phyloP scores from a whole-genome alignment of 2,888 invertebrate genomes.

The Melinopterus prodromus region DNA sequence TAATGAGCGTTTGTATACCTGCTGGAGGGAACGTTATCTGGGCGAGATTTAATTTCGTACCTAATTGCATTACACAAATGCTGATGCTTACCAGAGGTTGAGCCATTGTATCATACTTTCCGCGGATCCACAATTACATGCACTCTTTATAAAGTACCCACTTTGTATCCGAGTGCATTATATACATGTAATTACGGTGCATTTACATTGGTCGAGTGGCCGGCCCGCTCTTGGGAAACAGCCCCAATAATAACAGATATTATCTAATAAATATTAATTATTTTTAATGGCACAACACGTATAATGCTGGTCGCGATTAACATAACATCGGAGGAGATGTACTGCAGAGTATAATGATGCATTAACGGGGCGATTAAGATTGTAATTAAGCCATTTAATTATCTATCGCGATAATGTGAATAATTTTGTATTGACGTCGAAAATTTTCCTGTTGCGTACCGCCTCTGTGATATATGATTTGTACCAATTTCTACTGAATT shows the following conservation, averaged over 20 bases:
- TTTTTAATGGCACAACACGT: conserved; percentile 6
- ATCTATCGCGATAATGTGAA: neutral
- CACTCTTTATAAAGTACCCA: neutral
- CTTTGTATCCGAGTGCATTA: neutral
- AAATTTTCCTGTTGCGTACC: too few species aligned
- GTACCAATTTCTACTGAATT: too few species aligned
- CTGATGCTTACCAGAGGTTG: neutral
- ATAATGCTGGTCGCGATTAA: neutral
- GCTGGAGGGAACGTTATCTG: neutral
- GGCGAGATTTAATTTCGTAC: neutral
- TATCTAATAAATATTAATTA: conserved; percentile 24
- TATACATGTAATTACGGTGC: neutral
- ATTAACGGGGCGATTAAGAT: neutral
- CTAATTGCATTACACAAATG: neutral
- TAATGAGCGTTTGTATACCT: neutral
- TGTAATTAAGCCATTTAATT: neutral
- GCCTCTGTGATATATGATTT: too few species aligned
- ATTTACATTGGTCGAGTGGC: neutral
- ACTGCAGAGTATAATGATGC: neutral
- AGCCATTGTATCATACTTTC: neutral
- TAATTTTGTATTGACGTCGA: too few species aligned
- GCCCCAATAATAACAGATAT: conserved; percentile 26
- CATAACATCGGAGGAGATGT: neutral
- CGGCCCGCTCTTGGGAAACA: neutral
- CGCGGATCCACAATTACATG: neutral